Evolutionary conservation across 2,113 vertebrate species (phyloP), one percentile per base, ranked within the genome.

Genomic region (Sialia sialis): DNA sequence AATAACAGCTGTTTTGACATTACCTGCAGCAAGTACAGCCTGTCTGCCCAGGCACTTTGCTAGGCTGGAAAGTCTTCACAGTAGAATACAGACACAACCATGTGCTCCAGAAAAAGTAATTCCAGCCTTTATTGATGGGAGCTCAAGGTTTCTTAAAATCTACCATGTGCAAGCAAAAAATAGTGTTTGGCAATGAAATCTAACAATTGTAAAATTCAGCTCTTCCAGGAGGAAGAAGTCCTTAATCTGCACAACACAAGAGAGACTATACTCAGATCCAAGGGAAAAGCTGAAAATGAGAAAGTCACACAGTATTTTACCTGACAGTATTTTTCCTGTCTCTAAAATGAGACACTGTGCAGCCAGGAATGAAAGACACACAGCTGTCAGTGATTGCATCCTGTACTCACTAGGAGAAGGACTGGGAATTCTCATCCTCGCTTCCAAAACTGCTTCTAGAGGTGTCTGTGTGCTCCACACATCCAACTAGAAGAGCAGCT

Each of bases 391-490:
- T 10, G 11, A 70, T 30, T 10, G 30, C 41, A n/a, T 12, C 27
- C 30, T 0, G 0, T 17, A 8, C 11, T 23, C 2, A 17, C 0
- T 2, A 52, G 25, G n/a, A 36, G 32, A 7, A 27, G 66, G 43
- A 32, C 56, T 11, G 41, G 55, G 26, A 46, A 79, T 79, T 44
- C 75, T 44, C 75, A 55, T 19, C 32, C 29, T 26, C 22, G 7
- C 66, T 70, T 88, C 56, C 38, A 38, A 34, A 46, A 17, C 29
- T 85, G 14, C 32, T 39, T 39, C 39, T 39, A 39, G 14, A 90
- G 64, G 12, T 62, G 1, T 16, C 3, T 10, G 0, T 44, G 46
- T 1, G 0, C 41, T 26, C 13, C 41, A 52, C n/a, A 51, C 41
- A 56, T 7, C 3, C 16, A 34, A 27, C 34, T 34, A 13, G 44